Percentiles rank a stretch among this genome's conserved stretches.
phyloP scores from a whole-genome alignment of 2,113 vertebrate species.

The Girardinichthys multiradiatus region DNA sequence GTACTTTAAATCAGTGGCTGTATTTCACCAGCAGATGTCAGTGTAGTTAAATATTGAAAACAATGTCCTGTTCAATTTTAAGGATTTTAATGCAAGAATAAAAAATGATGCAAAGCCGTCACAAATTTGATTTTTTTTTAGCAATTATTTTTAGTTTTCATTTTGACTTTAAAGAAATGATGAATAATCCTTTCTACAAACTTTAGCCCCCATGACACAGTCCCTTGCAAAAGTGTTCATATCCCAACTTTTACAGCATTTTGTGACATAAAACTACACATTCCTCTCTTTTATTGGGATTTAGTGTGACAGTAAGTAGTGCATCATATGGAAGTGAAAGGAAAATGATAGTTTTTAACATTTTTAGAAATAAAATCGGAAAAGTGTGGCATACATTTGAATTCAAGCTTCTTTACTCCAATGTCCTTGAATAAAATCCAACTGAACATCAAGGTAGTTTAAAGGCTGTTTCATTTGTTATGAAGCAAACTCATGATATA shows the following conservation, averaged over 20 bases:
- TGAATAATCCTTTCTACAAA: too few relatives aligned
- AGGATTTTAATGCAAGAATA: not conserved
- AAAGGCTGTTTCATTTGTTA: not conserved
- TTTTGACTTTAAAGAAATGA: not conserved
- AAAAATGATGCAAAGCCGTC: too few relatives aligned
- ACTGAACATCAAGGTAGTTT: not conserved
- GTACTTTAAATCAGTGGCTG: not conserved
- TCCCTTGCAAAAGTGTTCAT: not conserved
- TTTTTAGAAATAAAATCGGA: not conserved
- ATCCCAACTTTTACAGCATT: not conserved
- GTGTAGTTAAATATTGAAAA: conserved; percentile 43
- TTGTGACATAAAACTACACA: not conserved
- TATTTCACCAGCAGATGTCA: conserved; percentile 60
- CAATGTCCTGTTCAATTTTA: not conserved
- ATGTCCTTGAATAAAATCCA: not conserved
- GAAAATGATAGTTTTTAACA: not conserved
- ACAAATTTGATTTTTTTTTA: not conserved
- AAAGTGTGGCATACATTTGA: not conserved
- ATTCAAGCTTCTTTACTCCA: not conserved
- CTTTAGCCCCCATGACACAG: too few relatives aligned
- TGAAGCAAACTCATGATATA: not conserved
- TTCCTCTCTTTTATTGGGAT: not conserved
- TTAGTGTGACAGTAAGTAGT: not conserved
- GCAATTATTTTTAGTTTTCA: too few relatives aligned
- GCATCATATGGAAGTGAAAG: not conserved